A percentile compares a stretch with the other conserved stretches of the same genome.
Conservation (phyloP, 2,113 vertebrate species). For the Anser brachyrhynchus region DNA sequence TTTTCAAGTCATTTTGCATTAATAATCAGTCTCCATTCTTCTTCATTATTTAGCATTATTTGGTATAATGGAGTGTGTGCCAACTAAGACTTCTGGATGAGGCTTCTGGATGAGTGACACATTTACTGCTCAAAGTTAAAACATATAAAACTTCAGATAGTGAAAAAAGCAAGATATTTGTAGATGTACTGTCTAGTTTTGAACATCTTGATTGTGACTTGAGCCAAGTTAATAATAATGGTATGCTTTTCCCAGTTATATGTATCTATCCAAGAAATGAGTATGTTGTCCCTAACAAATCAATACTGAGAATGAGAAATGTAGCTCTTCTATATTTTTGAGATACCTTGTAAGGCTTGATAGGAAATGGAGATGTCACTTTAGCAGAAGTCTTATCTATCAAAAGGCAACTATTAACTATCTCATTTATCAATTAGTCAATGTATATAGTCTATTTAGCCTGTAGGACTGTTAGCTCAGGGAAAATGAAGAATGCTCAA, state of each 20-base stretch:
- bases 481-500: neutral
- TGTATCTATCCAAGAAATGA: neutral
- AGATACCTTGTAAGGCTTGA: neutral
- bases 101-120: conserved; percentile 57
- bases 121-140: conserved; percentile 68
- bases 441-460: neutral
- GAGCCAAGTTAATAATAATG: conserved; percentile 22
- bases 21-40: conserved; percentile 73
- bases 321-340: neutral
- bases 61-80: conserved; percentile 60
- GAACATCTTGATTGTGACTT: neutral
- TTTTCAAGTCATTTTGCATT: conserved; percentile 69
- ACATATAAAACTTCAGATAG: conserved; percentile 52
- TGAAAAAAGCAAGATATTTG: conserved; percentile 37
- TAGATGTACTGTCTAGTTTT: conserved; percentile 41
- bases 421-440: neutral
- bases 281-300: neutral
- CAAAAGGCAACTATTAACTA: neutral
- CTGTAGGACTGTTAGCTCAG: neutral
- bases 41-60: conserved; percentile 74
- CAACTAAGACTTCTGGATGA: conserved; percentile 66
- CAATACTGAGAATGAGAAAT: neutral
- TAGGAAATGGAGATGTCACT: neutral
- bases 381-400: neutral
- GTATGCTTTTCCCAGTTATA: neutral